A percentile compares a stretch with the other conserved stretches of the same genome.
Conservation (phyloP, 2,888 invertebrate species). For the Abrostola triplasia region DNA sequence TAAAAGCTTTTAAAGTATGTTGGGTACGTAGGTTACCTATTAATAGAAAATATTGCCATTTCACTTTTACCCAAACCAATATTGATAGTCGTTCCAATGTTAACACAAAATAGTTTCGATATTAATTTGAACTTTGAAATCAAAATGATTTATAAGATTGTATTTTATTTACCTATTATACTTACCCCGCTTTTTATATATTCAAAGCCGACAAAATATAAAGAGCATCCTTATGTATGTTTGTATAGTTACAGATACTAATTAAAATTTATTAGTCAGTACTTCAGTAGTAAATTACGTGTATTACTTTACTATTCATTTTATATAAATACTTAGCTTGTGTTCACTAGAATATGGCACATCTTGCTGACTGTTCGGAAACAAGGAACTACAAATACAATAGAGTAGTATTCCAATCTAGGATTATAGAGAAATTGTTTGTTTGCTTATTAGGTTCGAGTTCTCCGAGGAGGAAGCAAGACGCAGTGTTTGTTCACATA, state of each 20-base stretch:
- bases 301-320: constrained; percentile 10
- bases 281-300: constrained; percentile 20
- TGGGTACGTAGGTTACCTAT: no score
- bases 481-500: not conserved
- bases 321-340: constrained; percentile 28
- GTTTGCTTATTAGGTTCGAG: not conserved
- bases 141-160: no score
- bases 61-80: no score
- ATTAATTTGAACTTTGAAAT: no score
- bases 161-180: no score
- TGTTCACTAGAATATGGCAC: constrained; percentile 41
- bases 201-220: no score
- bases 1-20: no score
- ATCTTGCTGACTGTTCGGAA: constrained; percentile 47
- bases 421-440: not conserved
- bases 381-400: constrained; percentile 24
- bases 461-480: constrained; percentile 4
- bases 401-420: constrained; percentile 16
- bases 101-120: no score
- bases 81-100: no score
- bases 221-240: no score
- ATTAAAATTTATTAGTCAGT: constrained; percentile 7
- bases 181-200: no score
- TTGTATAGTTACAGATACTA: not conserved
- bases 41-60: no score